Conservation (phyloP, 1,140 invertebrate species). For the Pseudomyrmex sp. region DNA sequence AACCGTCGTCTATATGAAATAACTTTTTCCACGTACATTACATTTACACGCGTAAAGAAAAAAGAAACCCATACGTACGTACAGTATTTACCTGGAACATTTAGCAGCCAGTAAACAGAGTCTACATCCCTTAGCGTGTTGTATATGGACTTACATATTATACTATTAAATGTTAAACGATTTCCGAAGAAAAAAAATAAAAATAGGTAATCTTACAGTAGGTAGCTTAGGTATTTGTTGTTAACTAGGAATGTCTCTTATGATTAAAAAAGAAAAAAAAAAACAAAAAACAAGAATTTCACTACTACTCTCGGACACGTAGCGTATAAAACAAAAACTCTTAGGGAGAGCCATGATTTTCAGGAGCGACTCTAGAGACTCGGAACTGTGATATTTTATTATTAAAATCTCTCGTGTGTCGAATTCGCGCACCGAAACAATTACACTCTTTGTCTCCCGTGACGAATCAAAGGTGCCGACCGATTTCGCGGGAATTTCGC, state of each 20-base stretch:
- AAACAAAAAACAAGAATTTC: conserved; percentile 37
- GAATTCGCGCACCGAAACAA: conserved; percentile 66
- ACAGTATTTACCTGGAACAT: conserved; percentile 83
- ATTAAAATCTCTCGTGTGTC: conserved; percentile 71
- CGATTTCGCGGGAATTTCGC: conserved; percentile 57
- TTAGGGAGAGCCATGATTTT: conserved; percentile 78
- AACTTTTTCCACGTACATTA: conserved; percentile 69
- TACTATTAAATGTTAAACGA: conserved; percentile 76
- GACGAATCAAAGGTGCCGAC: conserved; percentile 41
- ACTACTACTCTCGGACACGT: conserved; percentile 59
- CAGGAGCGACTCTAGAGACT: conserved; percentile 74
- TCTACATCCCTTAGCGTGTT: conserved; percentile 81
- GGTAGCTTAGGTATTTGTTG: conserved; percentile 79
- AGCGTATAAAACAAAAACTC: conserved; percentile 39
- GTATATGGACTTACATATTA: conserved; percentile 82
- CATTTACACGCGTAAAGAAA: conserved; percentile 37
- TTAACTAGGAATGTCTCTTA: conserved; percentile 80
- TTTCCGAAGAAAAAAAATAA: conserved; percentile 65
- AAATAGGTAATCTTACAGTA: conserved; percentile 80
- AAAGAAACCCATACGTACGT: conserved; percentile 70
- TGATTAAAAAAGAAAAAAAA: conserved; percentile 70
- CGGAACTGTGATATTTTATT: conserved; percentile 81
- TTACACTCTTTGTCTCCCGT: conserved; percentile 56
- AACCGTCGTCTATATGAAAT: conserved; percentile 61
- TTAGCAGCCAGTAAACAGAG: conserved; percentile 82